phyloP scores from a whole-genome alignment of 2,888 invertebrate genomes.

The Drosophila prolongata region DNA sequence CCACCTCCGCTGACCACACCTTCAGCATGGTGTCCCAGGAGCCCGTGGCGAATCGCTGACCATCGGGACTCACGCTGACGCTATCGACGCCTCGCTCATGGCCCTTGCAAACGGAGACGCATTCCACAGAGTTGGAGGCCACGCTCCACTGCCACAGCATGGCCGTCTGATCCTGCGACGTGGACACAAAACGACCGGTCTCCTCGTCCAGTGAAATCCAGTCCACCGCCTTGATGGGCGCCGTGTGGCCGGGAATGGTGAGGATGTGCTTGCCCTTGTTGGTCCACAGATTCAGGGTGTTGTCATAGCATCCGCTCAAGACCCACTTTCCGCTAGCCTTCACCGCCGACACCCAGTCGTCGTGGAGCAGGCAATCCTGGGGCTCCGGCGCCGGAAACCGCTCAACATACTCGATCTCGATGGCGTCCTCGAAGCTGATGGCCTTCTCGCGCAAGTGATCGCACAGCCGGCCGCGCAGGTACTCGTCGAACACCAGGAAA shows the following conservation, averaged over 20 bases:
- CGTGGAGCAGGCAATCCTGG: slow-evolving; percentile 95
- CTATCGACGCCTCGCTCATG: slow-evolving; percentile 97
- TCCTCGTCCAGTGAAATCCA: slow-evolving; percentile 91
- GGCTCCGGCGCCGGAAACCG: slow-evolving; percentile 96
- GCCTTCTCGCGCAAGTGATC: slow-evolving; percentile 91
- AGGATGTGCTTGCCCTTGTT: slow-evolving; percentile 92
- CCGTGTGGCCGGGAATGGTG: slow-evolving; percentile 94
- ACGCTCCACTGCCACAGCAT: slow-evolving; percentile 96
- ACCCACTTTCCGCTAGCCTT: slow-evolving; percentile 91
- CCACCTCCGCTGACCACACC: slow-evolving; percentile 92
- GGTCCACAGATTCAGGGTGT: slow-evolving; percentile 95
- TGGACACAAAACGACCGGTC: slow-evolving; percentile 90
- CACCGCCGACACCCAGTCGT: slow-evolving; percentile 98
- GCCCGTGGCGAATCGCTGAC: slow-evolving; percentile 90
- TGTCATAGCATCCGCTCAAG: slow-evolving; percentile 96
- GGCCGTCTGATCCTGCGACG: slow-evolving; percentile 96
- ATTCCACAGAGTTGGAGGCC: slow-evolving; percentile 89
- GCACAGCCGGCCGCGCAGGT: slow-evolving; percentile 87
- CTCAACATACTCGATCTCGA: slow-evolving; percentile 96
- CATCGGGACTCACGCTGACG: slow-evolving; percentile 90
- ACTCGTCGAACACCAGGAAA: slow-evolving; percentile 93
- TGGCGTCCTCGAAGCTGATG: slow-evolving; percentile 92
- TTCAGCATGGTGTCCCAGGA: slow-evolving; percentile 97
- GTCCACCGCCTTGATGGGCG: slow-evolving; percentile 93
- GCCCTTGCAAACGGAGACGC: slow-evolving; percentile 92